Percentiles rank a stretch among this genome's conserved stretches.
These are phyloP conservation scores for Arremon aurantiirostris DNA, from an alignment of 2,797 vertebrate species.

Conservation along the genomic window DNA sequence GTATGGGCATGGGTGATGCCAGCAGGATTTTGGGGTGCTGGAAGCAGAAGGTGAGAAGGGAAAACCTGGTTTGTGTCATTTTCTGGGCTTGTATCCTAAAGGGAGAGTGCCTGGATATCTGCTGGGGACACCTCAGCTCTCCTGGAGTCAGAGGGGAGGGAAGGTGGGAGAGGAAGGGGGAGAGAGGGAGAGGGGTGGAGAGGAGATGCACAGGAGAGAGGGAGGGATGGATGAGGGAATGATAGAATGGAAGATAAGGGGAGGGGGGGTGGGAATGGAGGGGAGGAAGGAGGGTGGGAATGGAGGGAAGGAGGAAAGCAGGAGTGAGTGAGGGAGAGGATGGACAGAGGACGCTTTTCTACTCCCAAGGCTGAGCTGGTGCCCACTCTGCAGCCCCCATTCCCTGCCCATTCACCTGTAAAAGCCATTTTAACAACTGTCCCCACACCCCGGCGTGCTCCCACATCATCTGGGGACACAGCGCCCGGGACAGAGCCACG, in stretches of 20 bases:
- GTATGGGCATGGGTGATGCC: fast-evolving
- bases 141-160: neutral
- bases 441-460: fast-evolving
- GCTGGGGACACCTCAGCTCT: neutral
- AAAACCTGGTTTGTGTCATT: neutral
- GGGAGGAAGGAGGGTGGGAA: neutral
- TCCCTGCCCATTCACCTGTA: neutral
- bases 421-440: neutral
- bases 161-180: neutral
- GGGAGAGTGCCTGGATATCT: neutral
- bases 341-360: neutral
- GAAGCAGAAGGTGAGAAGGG: neutral
- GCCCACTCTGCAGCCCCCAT: neutral
- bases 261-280: neutral
- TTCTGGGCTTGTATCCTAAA: neutral
- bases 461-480: neutral
- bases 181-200: neutral
- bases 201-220: neutral
- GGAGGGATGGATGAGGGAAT: neutral
- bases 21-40: fast-evolving
- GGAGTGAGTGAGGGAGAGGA: neutral
- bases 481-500: fast-evolving
- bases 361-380: neutral
- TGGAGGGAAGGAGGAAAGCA: neutral
- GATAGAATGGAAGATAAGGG: neutral